Percentiles rank a stretch among this genome's conserved stretches.
Evolutionary conservation across 2,888 invertebrate genomes (phyloP).

Genomic region (Plemyria rubiginata): DNA sequence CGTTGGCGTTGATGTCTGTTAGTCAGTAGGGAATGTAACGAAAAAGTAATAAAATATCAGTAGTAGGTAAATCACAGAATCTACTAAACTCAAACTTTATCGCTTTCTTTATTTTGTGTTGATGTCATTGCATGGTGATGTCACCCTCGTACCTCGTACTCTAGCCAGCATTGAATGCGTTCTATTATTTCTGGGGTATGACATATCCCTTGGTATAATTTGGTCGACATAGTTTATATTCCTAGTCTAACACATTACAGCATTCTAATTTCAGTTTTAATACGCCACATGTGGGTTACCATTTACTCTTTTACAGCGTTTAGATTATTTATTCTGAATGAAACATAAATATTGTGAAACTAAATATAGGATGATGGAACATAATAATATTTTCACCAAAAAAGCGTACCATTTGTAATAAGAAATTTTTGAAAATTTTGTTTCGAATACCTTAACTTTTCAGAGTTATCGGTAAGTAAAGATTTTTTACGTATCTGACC

Average conservation of each 20-base stretch:
- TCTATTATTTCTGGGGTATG: constrained; percentile 74
- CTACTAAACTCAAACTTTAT: constrained; percentile 29
- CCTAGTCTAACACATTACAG: constrained; percentile 56
- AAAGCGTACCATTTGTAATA: too few relatives aligned
- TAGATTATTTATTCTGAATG: constrained; percentile 1
- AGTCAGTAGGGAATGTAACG: too few relatives aligned
- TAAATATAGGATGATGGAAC: too few relatives aligned
- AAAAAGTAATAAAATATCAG: too few relatives aligned
- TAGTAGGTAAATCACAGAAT: too few relatives aligned
- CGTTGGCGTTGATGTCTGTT: too few relatives aligned
- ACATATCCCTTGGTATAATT: constrained; percentile 75
- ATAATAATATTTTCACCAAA: too few relatives aligned
- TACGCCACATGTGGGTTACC: constrained; percentile 66
- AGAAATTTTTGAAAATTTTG: too few relatives aligned
- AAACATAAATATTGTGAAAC: not conserved
- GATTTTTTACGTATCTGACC: too few relatives aligned
- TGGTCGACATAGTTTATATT: constrained; percentile 57
- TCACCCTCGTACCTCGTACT: constrained; percentile 57
- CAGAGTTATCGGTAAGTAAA: too few relatives aligned
- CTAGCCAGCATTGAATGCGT: constrained; percentile 50
- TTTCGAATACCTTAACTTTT: too few relatives aligned
- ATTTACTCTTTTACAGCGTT: constrained; percentile 35
- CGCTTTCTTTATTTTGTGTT: constrained; percentile 33
- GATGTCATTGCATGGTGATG: constrained; percentile 63
- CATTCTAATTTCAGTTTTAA: constrained; percentile 74